Percentiles rank a stretch among this genome's conserved stretches.
Evolutionary conservation across 2,113 vertebrate genomes (phyloP).

Genomic region (Bos javanicus): DNA sequence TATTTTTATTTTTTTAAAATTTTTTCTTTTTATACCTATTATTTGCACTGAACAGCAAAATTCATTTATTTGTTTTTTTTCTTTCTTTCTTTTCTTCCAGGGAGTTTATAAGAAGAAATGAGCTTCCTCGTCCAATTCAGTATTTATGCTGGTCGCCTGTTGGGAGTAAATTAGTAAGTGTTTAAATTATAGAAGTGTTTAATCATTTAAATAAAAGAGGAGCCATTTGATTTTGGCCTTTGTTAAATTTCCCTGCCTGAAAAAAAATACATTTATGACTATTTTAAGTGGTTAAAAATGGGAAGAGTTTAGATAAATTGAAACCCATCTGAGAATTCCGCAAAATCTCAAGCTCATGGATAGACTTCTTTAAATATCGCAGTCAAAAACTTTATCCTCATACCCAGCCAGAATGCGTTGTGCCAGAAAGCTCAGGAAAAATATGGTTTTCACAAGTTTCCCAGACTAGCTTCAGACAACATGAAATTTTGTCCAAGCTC

Average conservation of each 20-base stretch:
- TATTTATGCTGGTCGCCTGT: slow-evolving; percentile 90
- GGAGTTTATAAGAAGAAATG: slow-evolving; percentile 84
- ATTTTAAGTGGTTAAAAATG: slow-evolving; percentile 71
- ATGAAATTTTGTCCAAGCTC: slow-evolving; percentile 76
- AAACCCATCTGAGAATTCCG: slow-evolving; percentile 75
- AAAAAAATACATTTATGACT: slow-evolving; percentile 65
- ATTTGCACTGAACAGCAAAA: slow-evolving; percentile 30
- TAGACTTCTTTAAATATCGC: slow-evolving; percentile 77
- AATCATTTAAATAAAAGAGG: slow-evolving; percentile 70
- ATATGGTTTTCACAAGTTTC: slow-evolving; percentile 78
- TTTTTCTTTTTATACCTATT: slow-evolving; percentile 47
- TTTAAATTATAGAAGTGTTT: slow-evolving; percentile 68
- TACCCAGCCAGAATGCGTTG: slow-evolving; percentile 71
- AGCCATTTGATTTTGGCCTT: slow-evolving; percentile 69
- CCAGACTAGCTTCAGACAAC: slow-evolving; percentile 77
- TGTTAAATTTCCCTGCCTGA: slow-evolving; percentile 66
- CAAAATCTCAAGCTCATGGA: slow-evolving; percentile 73
- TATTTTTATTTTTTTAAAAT: slow-evolving; percentile 19
- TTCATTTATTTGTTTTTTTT: slow-evolving; percentile 63
- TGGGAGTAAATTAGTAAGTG: slow-evolving; percentile 92
- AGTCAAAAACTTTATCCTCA: slow-evolving; percentile 76
- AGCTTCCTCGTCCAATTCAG: slow-evolving; percentile 88
- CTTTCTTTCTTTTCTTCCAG: slow-evolving; percentile 80
- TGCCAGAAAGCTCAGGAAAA: slow-evolving; percentile 76
- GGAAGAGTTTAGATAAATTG: slow-evolving; percentile 75